Evolutionary conservation across 2,888 invertebrate species (phyloP), one percentile per base, ranked within the genome.

Genomic region (Eupithecia abbreviata): DNA sequence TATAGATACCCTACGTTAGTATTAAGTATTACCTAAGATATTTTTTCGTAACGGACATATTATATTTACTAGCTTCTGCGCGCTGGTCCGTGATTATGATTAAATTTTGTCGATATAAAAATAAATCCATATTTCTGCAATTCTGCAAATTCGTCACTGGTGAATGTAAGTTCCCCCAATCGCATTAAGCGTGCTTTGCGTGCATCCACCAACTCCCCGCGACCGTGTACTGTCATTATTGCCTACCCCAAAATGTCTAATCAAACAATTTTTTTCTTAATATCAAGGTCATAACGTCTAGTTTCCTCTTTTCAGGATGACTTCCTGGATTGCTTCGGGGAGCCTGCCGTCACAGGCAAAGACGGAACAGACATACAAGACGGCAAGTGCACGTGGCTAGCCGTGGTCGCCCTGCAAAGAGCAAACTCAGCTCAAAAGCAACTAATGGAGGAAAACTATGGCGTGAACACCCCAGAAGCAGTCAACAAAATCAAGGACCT

Each of bases 321-420:
- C 89, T 98, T 97, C 92, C 93, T 98, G 62, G 99, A 99, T 90
- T 98, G 98, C 88, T 99, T 97, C 90, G 99, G 99, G 0, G 97
- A 98, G 89, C 96, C 97, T 18, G 95, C 96, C 10, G 95, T 97
- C 3, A 98, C 97, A 0, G 99, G 99, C 9, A 99, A 99, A 94
- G 94, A 96, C 62, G 98, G 98, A 51, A 98, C 97, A 0, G 99
- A 99, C 88, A 99, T 99, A 83, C 96, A 97, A 92, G 98, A 99
- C 84, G 99, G 99, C 51, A 99, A 99, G 93, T 99, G 99, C 92
- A 97, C 98, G 0, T 99, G 99, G 99, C 93, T 99, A 51, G 97
- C 98, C 2, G 98, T 99, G 1, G 97, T 98, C 1, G 99, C 99
- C 12, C 93, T 99, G 79, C 97, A 98, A 90, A 96, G 97, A 74